Percentiles rank a stretch among this genome's conserved stretches.
These are phyloP conservation scores for Poecilia latipinna DNA, from an alignment of 2,113 vertebrate genomes.

Conservation along the genomic window DNA sequence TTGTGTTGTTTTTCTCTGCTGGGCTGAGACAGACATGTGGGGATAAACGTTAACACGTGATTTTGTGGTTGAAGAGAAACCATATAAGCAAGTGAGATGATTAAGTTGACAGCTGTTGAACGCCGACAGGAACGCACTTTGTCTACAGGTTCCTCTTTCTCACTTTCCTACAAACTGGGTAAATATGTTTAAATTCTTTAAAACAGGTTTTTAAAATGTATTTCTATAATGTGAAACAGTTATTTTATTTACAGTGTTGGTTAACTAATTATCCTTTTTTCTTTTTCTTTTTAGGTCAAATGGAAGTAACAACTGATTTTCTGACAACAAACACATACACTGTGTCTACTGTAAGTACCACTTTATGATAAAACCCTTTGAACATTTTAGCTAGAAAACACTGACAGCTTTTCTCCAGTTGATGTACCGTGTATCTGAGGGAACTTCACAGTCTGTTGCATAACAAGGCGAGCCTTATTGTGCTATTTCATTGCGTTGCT, in stretches of 20 bases:
- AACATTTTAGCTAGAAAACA: neutral
- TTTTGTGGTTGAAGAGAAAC: slow-evolving; percentile 53
- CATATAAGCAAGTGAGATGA: slow-evolving; percentile 60
- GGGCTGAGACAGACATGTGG: slow-evolving; percentile 4
- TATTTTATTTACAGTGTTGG: neutral
- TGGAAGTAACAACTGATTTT: neutral
- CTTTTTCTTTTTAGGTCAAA: slow-evolving; percentile 46
- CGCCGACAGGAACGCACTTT: slow-evolving; percentile 5
- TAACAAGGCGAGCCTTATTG: neutral
- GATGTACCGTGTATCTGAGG: neutral
- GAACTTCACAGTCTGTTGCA: neutral
- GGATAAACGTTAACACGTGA: slow-evolving; percentile 41
- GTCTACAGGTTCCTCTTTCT: neutral
- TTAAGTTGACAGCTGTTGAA: neutral
- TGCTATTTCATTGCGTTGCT: neutral
- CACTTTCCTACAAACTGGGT: slow-evolving; percentile 16
- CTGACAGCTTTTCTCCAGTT: neutral
- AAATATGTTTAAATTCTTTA: slow-evolving; percentile 1
- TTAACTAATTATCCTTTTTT: neutral
- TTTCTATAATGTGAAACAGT: neutral
- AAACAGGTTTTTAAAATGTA: neutral
- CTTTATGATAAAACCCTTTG: neutral
- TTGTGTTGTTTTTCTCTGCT: neutral
- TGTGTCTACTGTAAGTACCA: slow-evolving; percentile 48
- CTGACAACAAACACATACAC: fast-evolving